These are phyloP conservation scores for Sialis fuliginosa DNA, from an alignment of 2,888 invertebrate species.

Conservation along the genomic window DNA sequence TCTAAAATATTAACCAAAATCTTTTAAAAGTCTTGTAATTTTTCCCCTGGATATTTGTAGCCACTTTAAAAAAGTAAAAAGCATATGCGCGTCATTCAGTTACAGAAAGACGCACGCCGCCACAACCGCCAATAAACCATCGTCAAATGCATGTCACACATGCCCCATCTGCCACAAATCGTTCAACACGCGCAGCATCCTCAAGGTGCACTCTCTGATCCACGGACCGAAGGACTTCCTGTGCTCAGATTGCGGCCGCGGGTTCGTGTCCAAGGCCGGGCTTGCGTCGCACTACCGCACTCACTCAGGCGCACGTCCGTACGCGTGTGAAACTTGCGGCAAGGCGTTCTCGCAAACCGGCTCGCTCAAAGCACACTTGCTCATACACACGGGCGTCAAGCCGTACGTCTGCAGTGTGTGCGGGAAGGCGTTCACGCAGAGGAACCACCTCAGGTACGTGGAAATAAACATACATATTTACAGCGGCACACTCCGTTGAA, in stretches of 20 bases:
- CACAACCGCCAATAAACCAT: no score
- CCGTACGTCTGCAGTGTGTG: conserved; percentile 3
- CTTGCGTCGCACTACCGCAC: background rate
- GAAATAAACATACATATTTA: no score
- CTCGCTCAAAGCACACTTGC: background rate
- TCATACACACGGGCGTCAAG: conserved; percentile 1
- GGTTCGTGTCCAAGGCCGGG: background rate
- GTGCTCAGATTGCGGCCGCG: conserved; percentile 10
- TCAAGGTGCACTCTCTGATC: conserved; percentile 5
- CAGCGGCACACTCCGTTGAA: no score
- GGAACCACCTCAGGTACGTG: background rate
- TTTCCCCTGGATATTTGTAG: no score
- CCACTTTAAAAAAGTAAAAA: background rate
- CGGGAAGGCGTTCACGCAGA: conserved; percentile 2
- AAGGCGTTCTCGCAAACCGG: conserved; percentile 1
- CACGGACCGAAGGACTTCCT: conserved; percentile 9
- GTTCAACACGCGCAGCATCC: background rate
- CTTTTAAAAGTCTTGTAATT: no score
- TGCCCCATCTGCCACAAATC: background rate
- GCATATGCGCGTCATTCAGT: no score
- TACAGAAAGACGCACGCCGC: no score
- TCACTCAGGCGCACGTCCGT: background rate
- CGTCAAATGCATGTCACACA: background rate
- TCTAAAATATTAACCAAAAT: no score
- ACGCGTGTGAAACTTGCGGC: background rate